Evolutionary conservation across 2,797 vertebrate genomes (phyloP).

Genomic region (Picus viridis): DNA sequence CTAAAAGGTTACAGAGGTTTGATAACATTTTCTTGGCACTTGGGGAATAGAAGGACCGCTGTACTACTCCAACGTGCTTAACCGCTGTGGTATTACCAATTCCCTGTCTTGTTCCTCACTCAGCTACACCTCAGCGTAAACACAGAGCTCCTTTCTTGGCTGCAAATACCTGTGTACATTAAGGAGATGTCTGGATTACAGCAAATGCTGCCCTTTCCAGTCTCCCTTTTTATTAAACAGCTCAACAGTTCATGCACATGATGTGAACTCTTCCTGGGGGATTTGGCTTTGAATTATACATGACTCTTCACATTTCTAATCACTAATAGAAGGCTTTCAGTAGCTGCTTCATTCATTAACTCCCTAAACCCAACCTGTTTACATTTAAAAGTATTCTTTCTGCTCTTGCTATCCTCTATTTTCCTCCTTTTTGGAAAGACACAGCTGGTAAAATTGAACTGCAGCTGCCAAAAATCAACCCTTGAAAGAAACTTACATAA

Average conservation of each 20-base stretch:
- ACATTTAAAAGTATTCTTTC: neutral
- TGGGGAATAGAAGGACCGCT: neutral
- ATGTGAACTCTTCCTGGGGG: neutral
- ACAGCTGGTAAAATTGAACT: neutral
- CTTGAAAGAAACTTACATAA: neutral
- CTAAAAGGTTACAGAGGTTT: neutral
- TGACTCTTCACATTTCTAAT: neutral
- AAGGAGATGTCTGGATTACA: neutral
- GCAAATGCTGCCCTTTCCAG: neutral
- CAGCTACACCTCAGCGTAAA: neutral
- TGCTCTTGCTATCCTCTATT: neutral
- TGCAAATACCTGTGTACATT: neutral
- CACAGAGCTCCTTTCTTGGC: neutral
- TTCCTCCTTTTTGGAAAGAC: neutral
- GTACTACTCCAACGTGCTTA: neutral
- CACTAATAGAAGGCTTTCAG: neutral
- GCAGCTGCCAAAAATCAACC: neutral
- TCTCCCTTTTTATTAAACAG: neutral
- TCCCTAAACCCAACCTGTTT: neutral
- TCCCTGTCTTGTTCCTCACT: neutral
- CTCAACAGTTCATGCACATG: neutral
- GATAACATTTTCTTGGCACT: neutral
- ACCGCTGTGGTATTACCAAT: neutral
- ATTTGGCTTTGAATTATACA: conserved; percentile 42
- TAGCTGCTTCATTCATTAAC: neutral